Evolutionary conservation across 2,113 vertebrate species (phyloP).

Genomic region (Orientallactaga bullata): DNA sequence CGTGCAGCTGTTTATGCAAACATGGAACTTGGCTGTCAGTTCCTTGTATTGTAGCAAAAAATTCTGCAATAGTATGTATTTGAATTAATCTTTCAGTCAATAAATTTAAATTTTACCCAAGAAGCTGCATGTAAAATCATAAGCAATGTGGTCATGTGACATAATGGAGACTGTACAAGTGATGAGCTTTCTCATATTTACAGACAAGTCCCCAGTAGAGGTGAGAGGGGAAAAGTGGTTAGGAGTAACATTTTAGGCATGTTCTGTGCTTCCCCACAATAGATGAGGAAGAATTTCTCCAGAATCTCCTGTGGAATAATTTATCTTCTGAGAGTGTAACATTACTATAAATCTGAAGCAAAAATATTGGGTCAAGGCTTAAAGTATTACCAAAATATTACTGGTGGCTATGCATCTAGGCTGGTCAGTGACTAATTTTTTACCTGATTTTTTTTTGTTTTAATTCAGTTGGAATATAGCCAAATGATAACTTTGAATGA

Average conservation of each 20-base stretch:
- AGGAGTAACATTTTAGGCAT: background rate
- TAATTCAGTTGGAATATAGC: background rate
- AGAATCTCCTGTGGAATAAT: background rate
- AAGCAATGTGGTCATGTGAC: background rate
- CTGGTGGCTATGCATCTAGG: background rate
- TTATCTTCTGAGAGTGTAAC: background rate
- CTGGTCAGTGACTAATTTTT: background rate
- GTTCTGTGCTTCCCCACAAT: background rate
- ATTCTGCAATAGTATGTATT: constrained; percentile 7
- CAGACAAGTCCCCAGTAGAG: background rate
- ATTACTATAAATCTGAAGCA: constrained; percentile 7
- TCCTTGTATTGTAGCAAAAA: constrained; percentile 7
- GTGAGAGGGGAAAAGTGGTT: background rate
- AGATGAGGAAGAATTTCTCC: background rate
- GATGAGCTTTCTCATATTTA: background rate
- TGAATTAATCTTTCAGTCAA: background rate
- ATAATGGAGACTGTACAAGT: background rate
- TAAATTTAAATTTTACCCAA: background rate
- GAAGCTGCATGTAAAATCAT: background rate
- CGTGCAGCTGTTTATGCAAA: background rate
- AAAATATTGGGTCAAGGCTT: background rate
- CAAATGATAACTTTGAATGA: background rate
- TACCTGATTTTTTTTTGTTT: constrained; percentile 1
- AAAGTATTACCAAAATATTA: background rate
- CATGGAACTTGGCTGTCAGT: background rate